Evolutionary conservation across 2,888 invertebrate genomes (phyloP), one percentile per base, ranked within the genome.

Genomic region (Aphelenchoides bicaudatus): DNA sequence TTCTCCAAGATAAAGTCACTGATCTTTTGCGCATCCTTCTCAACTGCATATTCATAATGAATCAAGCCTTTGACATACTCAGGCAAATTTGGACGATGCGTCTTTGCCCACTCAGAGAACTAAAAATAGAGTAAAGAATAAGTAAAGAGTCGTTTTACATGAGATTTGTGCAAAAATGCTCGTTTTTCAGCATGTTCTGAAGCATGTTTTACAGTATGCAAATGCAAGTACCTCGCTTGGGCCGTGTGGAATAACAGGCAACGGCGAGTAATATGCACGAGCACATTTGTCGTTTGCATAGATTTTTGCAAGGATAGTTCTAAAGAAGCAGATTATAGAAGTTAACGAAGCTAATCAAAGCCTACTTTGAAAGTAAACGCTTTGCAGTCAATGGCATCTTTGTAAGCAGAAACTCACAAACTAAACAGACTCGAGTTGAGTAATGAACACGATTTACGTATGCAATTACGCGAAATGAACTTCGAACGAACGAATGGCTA

Each of bases 231-330:
- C n/a, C n/a, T n/a, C n/a, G n/a, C 21, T 16, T 28, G 52, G 52
- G 8, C 30, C 52, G 21, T 19, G 25, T 25, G 52, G 52, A n/a
- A 38, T 28, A 25, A 38, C 27, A 10, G 52, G 52, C 6, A 51
- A 29, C 21, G 31, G 52, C 2, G 19, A 19, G 38, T 51, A 51
- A n/a, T 38, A 37, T 10, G 38, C n/a, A n/a, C 38, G 34, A 10
- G 52, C 52, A 19, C 34, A 37, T 23, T 51, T 51, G 38, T 51
- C 52, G 28, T 51, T 51, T 30, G 38, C 30, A 28, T 51, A 51
- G 37, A 51, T 39, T 19, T 51, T 51, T 37, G 52, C 52, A 16
- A 51, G 28, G 21, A 51, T 38, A 10, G 52, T 51, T 13, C 52
- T 51, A 27, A 27, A 51, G 43, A n/a, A 13, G 10, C 5, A 5